Evolutionary conservation across 2,113 vertebrate genomes (phyloP).

Genomic region (Synodontis membranacea): DNA sequence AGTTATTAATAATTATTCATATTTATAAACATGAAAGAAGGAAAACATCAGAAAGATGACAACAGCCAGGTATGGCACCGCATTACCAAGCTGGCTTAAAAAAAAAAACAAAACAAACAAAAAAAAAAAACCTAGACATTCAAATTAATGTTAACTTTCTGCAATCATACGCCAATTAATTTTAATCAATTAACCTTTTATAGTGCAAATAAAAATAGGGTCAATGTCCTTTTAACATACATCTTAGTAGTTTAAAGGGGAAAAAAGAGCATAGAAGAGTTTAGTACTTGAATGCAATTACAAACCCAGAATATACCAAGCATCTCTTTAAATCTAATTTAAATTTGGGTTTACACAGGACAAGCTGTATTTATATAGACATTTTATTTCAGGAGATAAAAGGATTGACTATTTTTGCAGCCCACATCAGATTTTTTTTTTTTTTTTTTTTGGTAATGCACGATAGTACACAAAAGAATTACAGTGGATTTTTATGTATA

Average conservation of each 20-base stretch:
- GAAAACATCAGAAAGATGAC: background rate
- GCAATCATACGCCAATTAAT: background rate
- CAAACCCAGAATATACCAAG: background rate
- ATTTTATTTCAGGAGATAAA: constrained; percentile 12
- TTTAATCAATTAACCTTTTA: background rate
- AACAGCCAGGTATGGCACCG: background rate
- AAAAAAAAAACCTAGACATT: background rate
- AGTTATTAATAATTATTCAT: no score
- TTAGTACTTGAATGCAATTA: background rate
- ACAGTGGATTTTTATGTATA: constrained; percentile 5
- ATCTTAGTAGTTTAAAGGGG: background rate
- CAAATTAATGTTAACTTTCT: background rate
- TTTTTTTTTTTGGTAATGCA: no score
- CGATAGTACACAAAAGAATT: background rate
- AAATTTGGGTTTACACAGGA: background rate
- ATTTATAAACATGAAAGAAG: background rate
- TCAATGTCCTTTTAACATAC: background rate
- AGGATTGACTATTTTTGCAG: background rate
- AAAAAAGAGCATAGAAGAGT: background rate
- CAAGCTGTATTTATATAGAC: background rate
- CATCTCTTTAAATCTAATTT: background rate
- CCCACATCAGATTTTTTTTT: background rate
- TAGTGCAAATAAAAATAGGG: background rate
- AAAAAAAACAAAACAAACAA: background rate
- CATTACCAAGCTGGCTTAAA: background rate